Conservation (phyloP, 2,888 invertebrate species). For the Baronia brevicornis region DNA sequence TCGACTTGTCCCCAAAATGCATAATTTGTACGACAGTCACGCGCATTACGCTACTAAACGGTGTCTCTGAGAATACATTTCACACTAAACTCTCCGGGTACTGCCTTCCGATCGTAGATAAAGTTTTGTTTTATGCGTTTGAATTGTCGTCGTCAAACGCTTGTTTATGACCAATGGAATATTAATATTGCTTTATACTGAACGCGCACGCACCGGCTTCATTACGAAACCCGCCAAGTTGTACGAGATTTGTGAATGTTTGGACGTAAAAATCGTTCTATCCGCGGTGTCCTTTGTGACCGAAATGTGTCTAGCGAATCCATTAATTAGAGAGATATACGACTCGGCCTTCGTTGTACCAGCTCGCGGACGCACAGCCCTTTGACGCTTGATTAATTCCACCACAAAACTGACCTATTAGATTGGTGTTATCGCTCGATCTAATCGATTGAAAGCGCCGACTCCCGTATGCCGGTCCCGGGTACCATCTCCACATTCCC, state of each 20-base stretch:
- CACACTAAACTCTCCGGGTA: conserved; percentile 67
- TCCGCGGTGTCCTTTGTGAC: conserved; percentile 64
- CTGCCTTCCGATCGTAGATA: conserved; percentile 64
- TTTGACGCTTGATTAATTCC: conserved; percentile 74
- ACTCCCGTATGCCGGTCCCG: conserved; percentile 58
- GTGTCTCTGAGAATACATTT: conserved; percentile 72
- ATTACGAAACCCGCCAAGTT: conserved; percentile 1
- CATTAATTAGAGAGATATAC: conserved; percentile 73
- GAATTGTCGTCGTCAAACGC: conserved; percentile 65
- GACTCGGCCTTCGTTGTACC: conserved; percentile 57
- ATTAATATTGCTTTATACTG: conserved; percentile 68
- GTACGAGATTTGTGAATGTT: conserved; percentile 6
- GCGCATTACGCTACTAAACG: conserved; percentile 72
- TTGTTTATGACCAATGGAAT: conserved; percentile 61
- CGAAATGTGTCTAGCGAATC: conserved; percentile 63
- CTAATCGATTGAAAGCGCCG: conserved; percentile 68
- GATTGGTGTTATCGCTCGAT: conserved; percentile 54
- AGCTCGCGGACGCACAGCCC: conserved; percentile 63
- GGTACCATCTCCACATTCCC: conserved; percentile 56
- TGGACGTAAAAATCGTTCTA: conserved; percentile 23
- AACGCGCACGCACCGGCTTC: conserved; percentile 47
- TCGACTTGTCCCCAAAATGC: conserved; percentile 70
- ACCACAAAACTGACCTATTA: conserved; percentile 72
- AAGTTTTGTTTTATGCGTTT: conserved; percentile 68
- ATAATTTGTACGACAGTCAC: conserved; percentile 73